Conservation (phyloP, 2,888 invertebrate genomes). For the Eurytoma adleriae region DNA sequence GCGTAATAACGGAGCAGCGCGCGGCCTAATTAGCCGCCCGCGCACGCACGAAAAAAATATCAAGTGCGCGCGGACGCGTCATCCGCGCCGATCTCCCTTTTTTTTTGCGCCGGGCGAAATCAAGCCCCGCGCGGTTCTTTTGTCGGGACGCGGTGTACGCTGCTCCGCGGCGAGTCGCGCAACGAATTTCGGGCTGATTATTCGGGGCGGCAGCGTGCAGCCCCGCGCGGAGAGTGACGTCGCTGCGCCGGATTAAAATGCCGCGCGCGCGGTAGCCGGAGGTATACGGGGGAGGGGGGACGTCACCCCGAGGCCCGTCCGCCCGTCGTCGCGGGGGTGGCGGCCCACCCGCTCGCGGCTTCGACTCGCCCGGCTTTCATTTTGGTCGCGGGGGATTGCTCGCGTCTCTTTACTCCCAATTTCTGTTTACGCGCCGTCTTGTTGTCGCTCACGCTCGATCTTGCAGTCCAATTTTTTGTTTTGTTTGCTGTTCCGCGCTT, state of each 20-base stretch:
- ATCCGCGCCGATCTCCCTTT: constrained; percentile 5
- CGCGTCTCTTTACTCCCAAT: constrained; percentile 21
- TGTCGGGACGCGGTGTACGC: constrained; percentile 65
- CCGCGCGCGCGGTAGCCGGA: constrained; percentile 59
- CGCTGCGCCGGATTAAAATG: constrained; percentile 73
- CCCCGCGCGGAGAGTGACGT: constrained; percentile 66
- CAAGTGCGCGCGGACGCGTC: constrained; percentile 54
- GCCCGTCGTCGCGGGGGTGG: constrained; percentile 22
- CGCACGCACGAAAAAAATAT: constrained; percentile 57
- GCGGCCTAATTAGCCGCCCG: constrained; percentile 60
- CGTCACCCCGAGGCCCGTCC: constrained; percentile 59
- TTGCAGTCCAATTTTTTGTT: constrained; percentile 9
- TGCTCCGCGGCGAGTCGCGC: constrained; percentile 63
- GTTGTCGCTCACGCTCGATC: constrained; percentile 38
- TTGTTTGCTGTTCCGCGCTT: constrained; percentile 18
- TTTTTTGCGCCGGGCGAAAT: constrained; percentile 24
- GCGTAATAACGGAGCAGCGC: constrained; percentile 51
- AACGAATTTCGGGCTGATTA: constrained; percentile 75
- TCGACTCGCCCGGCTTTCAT: constrained; percentile 1
- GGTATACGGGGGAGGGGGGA: not conserved
- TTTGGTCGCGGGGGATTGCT: not conserved
- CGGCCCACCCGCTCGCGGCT: constrained; percentile 8
- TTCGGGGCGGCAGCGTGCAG: constrained; percentile 64
- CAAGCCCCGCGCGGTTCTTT: constrained; percentile 65
- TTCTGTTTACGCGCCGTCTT: constrained; percentile 42